Base-by-base conservation (phyloP, 2,888 invertebrate species). In the Drosophila lacicola region DNA sequence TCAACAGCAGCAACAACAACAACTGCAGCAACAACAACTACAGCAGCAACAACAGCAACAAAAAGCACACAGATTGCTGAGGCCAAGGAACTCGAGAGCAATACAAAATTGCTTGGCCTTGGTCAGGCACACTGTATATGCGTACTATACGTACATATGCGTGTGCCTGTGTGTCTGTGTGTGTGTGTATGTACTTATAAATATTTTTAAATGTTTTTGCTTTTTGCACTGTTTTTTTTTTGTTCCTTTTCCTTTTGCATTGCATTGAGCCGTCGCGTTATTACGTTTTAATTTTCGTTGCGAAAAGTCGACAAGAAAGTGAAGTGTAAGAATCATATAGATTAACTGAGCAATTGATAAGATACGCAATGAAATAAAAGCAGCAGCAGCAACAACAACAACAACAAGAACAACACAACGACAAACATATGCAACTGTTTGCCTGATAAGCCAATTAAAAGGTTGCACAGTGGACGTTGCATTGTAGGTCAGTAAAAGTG, bases 71-170 rank as follows among this genome's bases (percentile, higher is more conserved):
- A 85, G 82, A 82, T 82, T 82, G 88, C 82, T 76, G 88, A 70
- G 83, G 83, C 88, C 83, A 84, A 84, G 83, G 83, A 84, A 84
- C 83, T 82, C 76, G 88, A 61, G 70, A 66, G 83, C 83, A 84
- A 88, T 84, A 84, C 83, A 86, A 84, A 84, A 84, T 88, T 88
- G 63, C 83, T 84, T 84, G 83, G 83, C 83, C 83, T 84, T 84
- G 83, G 83, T 84, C 83, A 84, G 83, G 83, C 83, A 84, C 82
- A 86, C 45, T 73, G 56, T 51, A 58, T 41, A 54, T 64, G 58
- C 55, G 64, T 57, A 49, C 2, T 17, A 2, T 17, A 17, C 17
- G 17, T 17, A 49, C 49, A 47, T 14, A 33, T 14, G 53, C 36
- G 19, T 45, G 49, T 25, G 37, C 14, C 14, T 50, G 36, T 61